Evolutionary conservation across 53 echinoderm and acorn worm genomes (phyloP), one percentile per base, ranked within the genome.

Genomic region (Zoroaster sp.): DNA sequence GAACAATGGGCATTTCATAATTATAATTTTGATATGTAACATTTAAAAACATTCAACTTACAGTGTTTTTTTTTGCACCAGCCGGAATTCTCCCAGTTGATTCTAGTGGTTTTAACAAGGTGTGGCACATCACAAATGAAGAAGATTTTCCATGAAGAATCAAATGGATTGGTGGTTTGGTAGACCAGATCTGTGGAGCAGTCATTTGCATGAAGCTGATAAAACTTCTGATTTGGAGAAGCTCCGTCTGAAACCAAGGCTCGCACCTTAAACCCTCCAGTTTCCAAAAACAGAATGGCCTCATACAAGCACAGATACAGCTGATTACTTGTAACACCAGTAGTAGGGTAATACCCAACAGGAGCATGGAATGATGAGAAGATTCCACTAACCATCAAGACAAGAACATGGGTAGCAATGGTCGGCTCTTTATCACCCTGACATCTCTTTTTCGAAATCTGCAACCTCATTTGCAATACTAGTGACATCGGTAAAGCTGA

Each of bases 61-160:
- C 91, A 91, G 74, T 38, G 67, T 35, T 30, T 76, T 25, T 91
- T 91, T 35, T 49, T 38, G 40, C 86, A 77, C 44, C 41, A 86
- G 0, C 72, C 91, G 14, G 91, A 91, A 40, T 91, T 86, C 36
- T 83, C 76, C 46, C 44, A 91, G 54, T 75, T 74, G 63, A 78
- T 91, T 17, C 79, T 66, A 1, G 91, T 77, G 4, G 91, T 91
- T 55, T 91, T 91, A n/a, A n/a, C n/a, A 5, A 91, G 78, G 59
- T 91, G 91, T 0, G 77, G 85, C 0, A 85, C 68, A 66, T 90
- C 85, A 67, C 72, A 90, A 25, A 90, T 70, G 41, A 90, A 90
- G 49, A 73, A 90, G 3, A 91, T 42, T 15, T 66, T 77, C 45
- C 88, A n/a, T 54, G 51, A 14, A 11, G 66, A 66, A 38, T 73